phyloP scores from a whole-genome alignment of 2,113 vertebrate genomes.

The Scatophagus argus region DNA sequence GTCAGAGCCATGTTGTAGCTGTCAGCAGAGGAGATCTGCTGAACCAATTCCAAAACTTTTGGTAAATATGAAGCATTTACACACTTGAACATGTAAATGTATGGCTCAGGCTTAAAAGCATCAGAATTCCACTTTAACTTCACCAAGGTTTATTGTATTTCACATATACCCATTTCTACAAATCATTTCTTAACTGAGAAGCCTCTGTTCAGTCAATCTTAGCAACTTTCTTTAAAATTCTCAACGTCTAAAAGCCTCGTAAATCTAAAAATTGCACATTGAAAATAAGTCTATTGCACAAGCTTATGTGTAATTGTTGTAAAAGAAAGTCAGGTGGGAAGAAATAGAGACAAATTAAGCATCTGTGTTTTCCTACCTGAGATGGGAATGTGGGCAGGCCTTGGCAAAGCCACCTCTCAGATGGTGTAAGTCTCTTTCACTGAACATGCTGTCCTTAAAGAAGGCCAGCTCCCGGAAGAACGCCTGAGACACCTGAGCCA shows the following conservation, averaged over 20 bases:
- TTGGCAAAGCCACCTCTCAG: conserved; percentile 85
- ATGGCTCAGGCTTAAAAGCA: too few species aligned
- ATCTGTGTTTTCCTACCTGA: conserved; percentile 83
- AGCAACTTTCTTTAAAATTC: not conserved
- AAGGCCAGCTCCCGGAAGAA: conserved; percentile 88
- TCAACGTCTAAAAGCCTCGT: not conserved
- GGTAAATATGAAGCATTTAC: too few species aligned
- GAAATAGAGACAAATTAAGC: not conserved
- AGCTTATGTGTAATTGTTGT: not conserved
- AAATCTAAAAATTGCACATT: not conserved
- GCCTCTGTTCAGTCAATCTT: not conserved
- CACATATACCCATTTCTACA: not conserved
- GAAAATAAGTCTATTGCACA: too few species aligned
- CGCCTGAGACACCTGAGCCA: conserved; percentile 81
- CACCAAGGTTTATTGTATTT: not conserved
- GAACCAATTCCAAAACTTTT: too few species aligned
- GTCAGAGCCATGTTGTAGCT: too few species aligned
- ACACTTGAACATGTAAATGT: too few species aligned
- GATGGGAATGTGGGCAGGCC: conserved; percentile 89
- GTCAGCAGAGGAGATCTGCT: too few species aligned
- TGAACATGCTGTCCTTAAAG: conserved; percentile 89
- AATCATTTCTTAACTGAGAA: not conserved
- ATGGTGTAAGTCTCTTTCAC: conserved; percentile 88
- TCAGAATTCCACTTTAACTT: too few species aligned
- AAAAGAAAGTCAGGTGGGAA: not conserved